Conservation (phyloP, 2,888 invertebrate genomes). For the Lasioglossum lativentre region DNA sequence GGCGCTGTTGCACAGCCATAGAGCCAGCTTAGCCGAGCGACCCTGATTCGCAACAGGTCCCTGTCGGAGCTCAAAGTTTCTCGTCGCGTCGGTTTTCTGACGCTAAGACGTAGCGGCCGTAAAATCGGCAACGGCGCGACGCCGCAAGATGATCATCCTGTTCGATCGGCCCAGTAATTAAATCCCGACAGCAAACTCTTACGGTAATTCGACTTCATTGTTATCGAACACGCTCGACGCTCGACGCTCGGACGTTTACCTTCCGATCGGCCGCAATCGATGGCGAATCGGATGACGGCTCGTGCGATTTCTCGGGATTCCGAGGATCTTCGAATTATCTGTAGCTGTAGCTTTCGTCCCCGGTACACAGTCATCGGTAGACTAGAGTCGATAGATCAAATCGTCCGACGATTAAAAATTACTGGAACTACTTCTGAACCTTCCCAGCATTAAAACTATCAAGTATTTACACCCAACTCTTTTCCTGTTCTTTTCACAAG, state of each 20-base stretch:
- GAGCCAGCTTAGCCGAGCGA: constrained; percentile 1
- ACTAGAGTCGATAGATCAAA: no score
- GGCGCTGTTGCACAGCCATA: background rate
- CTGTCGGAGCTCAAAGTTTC: constrained; percentile 57
- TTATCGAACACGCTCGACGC: constrained; percentile 4
- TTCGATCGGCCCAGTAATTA: constrained; percentile 55
- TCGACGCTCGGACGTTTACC: background rate
- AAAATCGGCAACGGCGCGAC: constrained; percentile 46
- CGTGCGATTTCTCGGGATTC: background rate
- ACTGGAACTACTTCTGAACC: no score
- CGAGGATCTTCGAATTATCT: background rate
- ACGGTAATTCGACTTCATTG: constrained; percentile 26
- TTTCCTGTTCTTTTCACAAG: no score
- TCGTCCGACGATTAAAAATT: no score
- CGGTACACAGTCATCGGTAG: background rate
- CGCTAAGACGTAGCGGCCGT: constrained; percentile 26
- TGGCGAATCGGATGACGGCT: background rate
- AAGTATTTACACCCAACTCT: no score
- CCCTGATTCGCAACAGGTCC: constrained; percentile 63
- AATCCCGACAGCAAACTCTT: constrained; percentile 40
- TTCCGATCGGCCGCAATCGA: background rate
- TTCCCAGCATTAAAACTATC: no score
- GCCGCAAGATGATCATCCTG: constrained; percentile 56
- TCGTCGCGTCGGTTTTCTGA: constrained; percentile 48
- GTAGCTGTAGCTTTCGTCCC: background rate